Evolutionary conservation across 1,140 invertebrate genomes (phyloP).

Genomic region (Trachymyrmex septentrionalis): DNA sequence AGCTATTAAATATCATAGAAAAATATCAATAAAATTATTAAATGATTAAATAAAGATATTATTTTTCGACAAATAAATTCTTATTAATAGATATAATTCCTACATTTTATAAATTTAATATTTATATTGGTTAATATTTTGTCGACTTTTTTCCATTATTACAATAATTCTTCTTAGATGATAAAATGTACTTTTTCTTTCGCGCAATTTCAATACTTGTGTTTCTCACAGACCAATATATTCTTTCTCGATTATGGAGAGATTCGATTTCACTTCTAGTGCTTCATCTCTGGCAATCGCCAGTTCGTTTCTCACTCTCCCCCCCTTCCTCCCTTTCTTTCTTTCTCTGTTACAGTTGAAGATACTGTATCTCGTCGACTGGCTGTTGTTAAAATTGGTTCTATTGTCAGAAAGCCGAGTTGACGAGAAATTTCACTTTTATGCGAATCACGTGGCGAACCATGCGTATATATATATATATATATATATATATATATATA

Average conservation of each 20-base stretch:
- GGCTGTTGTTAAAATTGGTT: constrained; percentile 50
- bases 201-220: not conserved
- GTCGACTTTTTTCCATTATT: not conserved
- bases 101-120: not conserved
- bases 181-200: constrained; percentile 6
- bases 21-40: constrained; percentile 26
- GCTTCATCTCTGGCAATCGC: constrained; percentile 14
- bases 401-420: not conserved
- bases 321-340: not conserved
- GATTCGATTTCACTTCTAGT: constrained; percentile 43
- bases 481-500: no score
- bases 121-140: not conserved
- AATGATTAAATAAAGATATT: not conserved
- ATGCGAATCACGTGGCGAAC: constrained; percentile 34
- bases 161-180: not conserved
- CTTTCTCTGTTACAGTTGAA: not conserved
- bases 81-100: not conserved
- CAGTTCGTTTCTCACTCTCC: constrained; percentile 4
- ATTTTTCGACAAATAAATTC: constrained; percentile 1
- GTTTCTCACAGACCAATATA: constrained; percentile 20
- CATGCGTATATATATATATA: not conserved
- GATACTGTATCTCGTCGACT: constrained; percentile 23
- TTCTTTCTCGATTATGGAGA: constrained; percentile 16
- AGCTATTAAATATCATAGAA: constrained; percentile 6
- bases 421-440: constrained; percentile 35